Percentiles rank a stretch among this genome's conserved stretches.
Evolutionary conservation across 2,888 invertebrate genomes (phyloP).

Genomic region (Phymatocera aterrima): DNA sequence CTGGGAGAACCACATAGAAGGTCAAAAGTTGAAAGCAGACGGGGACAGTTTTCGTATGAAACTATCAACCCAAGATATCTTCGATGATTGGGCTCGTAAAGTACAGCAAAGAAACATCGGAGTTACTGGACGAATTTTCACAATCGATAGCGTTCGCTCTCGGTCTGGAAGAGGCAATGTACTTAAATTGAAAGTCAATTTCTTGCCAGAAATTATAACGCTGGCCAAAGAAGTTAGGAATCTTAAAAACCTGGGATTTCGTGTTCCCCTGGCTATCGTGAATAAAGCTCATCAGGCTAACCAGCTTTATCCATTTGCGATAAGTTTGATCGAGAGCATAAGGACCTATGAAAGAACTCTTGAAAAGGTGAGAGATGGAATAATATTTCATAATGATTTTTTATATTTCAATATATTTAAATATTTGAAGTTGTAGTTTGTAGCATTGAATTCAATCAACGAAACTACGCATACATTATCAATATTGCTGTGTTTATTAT

Average conservation of each 20-base stretch:
- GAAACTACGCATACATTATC: slow-evolving; percentile 42
- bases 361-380: slow-evolving; percentile 93
- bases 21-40: slow-evolving; percentile 97
- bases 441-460: slow-evolving; percentile 47
- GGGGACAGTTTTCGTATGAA: slow-evolving; percentile 98
- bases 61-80: slow-evolving; percentile 97
- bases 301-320: slow-evolving; percentile 98
- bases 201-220: slow-evolving; percentile 98
- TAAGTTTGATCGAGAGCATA: slow-evolving; percentile 97
- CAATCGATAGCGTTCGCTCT: slow-evolving; percentile 89
- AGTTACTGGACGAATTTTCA: slow-evolving; percentile 95
- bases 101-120: slow-evolving; percentile 96
- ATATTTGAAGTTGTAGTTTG: slow-evolving; percentile 44
- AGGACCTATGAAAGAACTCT: slow-evolving; percentile 97
- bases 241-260: slow-evolving; percentile 95
- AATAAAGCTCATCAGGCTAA: slow-evolving; percentile 99
- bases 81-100: slow-evolving; percentile 98
- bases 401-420: too few relatives aligned
- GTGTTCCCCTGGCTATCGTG: slow-evolving; percentile 97
- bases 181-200: slow-evolving; percentile 95
- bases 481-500: slow-evolving; percentile 16
- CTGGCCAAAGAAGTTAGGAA: slow-evolving; percentile 99
- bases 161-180: slow-evolving; percentile 88
- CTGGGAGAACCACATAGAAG: slow-evolving; percentile 99
- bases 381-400: slow-evolving; percentile 18